phyloP scores from a whole-genome alignment of 2,797 vertebrate species.

The Chloroceryle amazona region DNA sequence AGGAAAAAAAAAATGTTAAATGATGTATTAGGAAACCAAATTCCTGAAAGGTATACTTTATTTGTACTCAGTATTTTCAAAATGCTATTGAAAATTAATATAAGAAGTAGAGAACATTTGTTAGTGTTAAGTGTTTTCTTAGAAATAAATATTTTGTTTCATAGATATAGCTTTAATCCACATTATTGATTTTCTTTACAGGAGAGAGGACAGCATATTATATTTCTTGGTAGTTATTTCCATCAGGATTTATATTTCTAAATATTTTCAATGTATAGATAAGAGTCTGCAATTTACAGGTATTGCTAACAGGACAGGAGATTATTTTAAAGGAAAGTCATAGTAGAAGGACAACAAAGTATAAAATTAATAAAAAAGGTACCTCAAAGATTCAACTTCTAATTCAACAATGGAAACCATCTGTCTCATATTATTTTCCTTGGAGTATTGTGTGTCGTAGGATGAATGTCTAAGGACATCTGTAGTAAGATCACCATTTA shows the following conservation, averaged over 20 bases:
- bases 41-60: background rate
- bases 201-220: background rate
- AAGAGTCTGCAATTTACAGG: background rate
- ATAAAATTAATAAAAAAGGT: constrained; percentile 49
- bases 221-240: background rate
- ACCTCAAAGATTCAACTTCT: constrained; percentile 8
- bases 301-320: background rate
- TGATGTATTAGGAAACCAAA: background rate
- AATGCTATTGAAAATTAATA: background rate
- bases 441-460: background rate
- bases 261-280: background rate
- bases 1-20: background rate
- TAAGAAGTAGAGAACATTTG: background rate
- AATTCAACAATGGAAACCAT: constrained; percentile 20
- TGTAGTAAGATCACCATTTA: constrained; percentile 56
- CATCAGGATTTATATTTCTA: background rate
- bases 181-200: background rate
- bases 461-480: constrained; percentile 55
- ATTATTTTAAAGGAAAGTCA: constrained; percentile 49
- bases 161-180: background rate
- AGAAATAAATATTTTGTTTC: background rate
- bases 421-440: constrained; percentile 13
- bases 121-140: background rate
- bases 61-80: background rate
- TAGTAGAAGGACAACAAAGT: constrained; percentile 31